A percentile compares a stretch with the other conserved stretches of the same genome.
These are phyloP conservation scores for Enteromius mattozi DNA, from an alignment of 2,797 vertebrate species.

Conservation along the genomic window DNA sequence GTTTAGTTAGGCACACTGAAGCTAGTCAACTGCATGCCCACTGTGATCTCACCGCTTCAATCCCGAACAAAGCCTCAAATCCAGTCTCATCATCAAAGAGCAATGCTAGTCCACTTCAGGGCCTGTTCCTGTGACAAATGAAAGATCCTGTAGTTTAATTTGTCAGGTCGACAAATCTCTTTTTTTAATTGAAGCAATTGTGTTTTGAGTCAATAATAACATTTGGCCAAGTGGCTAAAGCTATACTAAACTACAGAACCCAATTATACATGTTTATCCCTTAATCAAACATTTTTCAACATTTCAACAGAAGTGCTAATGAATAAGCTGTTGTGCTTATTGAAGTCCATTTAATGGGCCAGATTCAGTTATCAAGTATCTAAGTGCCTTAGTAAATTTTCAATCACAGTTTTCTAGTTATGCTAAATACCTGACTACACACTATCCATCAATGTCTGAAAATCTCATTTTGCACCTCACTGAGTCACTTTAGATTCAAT, in stretches of 20 bases:
- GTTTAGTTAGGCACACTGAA: constrained; percentile 7
- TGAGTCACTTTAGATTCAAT: constrained; percentile 46
- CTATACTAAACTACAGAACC: background rate
- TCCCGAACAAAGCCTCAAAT: background rate
- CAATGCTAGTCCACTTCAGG: constrained; percentile 1
- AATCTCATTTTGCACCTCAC: constrained; percentile 57
- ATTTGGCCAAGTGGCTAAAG: constrained; percentile 7
- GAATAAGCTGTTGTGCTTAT: constrained; percentile 24
- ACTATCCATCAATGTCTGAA: constrained; percentile 48
- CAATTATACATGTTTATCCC: constrained; percentile 1
- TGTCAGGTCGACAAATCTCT: background rate
- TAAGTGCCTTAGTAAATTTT: constrained; percentile 28
- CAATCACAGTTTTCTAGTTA: constrained; percentile 43
- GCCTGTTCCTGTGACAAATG: constrained; percentile 24
- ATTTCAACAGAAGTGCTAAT: background rate
- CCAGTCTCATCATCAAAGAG: background rate
- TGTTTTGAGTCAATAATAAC: background rate
- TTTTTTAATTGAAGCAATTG: constrained; percentile 1
- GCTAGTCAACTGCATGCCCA: background rate
- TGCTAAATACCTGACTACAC: constrained; percentile 37
- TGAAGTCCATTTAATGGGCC: constrained; percentile 18
- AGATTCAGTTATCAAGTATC: constrained; percentile 40
- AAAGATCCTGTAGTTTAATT: background rate
- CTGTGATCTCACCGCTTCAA: constrained; percentile 6
- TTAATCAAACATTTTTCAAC: background rate